A percentile compares a stretch with the other conserved stretches of the same genome.
Evolutionary conservation across 2,888 invertebrate species (phyloP).

Genomic region (Cephus spinipes): DNA sequence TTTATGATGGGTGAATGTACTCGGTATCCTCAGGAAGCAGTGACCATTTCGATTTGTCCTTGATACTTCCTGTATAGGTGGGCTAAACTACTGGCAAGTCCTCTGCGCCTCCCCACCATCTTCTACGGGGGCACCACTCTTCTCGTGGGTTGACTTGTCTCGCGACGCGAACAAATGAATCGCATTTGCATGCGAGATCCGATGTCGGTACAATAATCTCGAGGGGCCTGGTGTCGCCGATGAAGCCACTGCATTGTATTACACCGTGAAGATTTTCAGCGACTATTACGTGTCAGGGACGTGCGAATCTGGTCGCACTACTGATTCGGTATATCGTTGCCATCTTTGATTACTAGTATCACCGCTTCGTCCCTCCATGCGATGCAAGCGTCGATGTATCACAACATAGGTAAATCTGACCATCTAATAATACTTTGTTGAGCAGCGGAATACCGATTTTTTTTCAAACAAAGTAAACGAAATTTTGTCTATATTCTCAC

Average conservation of each 20-base stretch:
- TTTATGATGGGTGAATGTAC: not conserved
- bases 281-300: not conserved
- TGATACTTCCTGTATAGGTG: not conserved
- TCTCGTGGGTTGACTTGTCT: not conserved
- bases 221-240: not conserved
- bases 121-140: not conserved
- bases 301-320: not conserved
- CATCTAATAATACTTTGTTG: not conserved
- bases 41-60: not conserved
- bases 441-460: no score
- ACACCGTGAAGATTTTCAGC: not conserved
- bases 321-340: not conserved
- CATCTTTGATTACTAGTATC: not conserved
- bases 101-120: not conserved
- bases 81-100: not conserved
- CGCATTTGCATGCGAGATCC: not conserved
- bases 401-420: not conserved
- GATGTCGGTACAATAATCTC: not conserved
- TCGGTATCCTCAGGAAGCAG: not conserved
- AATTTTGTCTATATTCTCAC: not conserved
- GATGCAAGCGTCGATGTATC: not conserved
- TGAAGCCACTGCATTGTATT: not conserved
- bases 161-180: not conserved
- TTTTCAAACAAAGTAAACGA: not conserved
- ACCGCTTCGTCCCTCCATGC: not conserved